A percentile compares a stretch with the other conserved stretches of the same genome.
Evolutionary conservation across 2,113 vertebrate genomes (phyloP).

Genomic region (Rhinolophus ferrumequinum): DNA sequence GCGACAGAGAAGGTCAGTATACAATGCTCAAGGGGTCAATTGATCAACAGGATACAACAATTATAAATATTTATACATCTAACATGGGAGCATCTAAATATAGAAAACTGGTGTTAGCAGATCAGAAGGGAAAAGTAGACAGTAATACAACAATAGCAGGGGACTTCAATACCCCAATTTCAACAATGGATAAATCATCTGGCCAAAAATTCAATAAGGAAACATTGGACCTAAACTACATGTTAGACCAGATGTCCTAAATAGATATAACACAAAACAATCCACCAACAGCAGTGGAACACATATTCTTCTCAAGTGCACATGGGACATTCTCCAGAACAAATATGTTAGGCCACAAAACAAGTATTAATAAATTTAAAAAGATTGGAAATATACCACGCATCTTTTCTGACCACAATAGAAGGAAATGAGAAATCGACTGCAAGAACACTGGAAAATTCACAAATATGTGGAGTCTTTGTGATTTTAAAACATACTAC

Average conservation of each 20-base stretch:
- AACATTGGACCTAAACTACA: not conserved
- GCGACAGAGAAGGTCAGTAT: not conserved
- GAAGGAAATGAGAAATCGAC: not conserved
- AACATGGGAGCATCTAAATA: not conserved
- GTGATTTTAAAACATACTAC: too few relatives aligned
- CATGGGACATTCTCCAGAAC: not conserved
- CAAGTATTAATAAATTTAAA: not conserved
- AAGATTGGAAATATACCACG: not conserved
- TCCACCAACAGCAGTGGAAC: not conserved
- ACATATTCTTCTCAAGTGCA: not conserved
- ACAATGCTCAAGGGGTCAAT: not conserved
- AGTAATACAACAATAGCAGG: not conserved
- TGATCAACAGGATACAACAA: not conserved
- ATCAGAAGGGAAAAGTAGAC: not conserved
- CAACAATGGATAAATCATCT: not conserved
- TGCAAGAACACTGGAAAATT: not conserved
- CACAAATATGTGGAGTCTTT: not conserved
- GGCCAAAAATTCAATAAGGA: not conserved
- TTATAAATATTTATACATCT: not conserved
- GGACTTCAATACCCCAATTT: not conserved
- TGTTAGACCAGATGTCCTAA: not conserved
- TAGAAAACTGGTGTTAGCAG: not conserved
- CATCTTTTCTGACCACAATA: not conserved
- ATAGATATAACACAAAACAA: not conserved
- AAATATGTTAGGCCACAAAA: not conserved